Evolutionary conservation across 2,113 vertebrate species (phyloP), one percentile per base, ranked within the genome.

Genomic region (Podarcis cretensis): DNA sequence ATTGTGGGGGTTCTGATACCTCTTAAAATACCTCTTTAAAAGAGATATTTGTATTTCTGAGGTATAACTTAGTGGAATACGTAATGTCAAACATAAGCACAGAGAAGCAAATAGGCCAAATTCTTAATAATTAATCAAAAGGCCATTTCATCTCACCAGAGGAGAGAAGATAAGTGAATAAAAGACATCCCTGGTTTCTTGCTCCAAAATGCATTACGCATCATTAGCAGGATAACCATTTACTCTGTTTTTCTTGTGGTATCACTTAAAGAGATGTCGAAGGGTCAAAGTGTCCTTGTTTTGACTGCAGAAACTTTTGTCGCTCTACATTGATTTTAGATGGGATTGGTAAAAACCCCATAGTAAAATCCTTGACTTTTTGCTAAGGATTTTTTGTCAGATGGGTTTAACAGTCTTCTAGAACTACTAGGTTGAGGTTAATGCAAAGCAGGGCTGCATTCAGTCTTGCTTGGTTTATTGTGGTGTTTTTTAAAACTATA

Each of bases 101-200:
- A 77, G 95, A 96, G 94, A 96, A 96, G 96, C 96, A 96, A 96
- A 92, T 91, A 85, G 91, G 92, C 71, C 93, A 93, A 95, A 97
- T 97, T 84, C 85, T 89, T 96, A 97, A 96, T 97, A 97, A 97
- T 97, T 96, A 96, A 97, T 95, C 92, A 96, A 77, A 83, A 84
- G 93, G 95, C 95, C 94, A 93, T 91, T 96, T 94, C 94, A 96
- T 95, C 91, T 95, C 90, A 82, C 93, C 35, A 30, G 93, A 81
- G 91, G 85, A 95, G 90, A 2, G 0, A 93, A 85, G 90, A 90
- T 90, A 96, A 96, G 96, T 95, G 96, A 96, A 97, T 95, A 96
- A 94, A 90, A 95, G 85, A 89, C 86, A 91, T 96, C 92, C 88
- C 92, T 95, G 95, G 94, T 92, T 96, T 95, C 94, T 94, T 95